Evolutionary conservation across 2,797 vertebrate genomes (phyloP).

Genomic region (Okamejei kenojei): DNA sequence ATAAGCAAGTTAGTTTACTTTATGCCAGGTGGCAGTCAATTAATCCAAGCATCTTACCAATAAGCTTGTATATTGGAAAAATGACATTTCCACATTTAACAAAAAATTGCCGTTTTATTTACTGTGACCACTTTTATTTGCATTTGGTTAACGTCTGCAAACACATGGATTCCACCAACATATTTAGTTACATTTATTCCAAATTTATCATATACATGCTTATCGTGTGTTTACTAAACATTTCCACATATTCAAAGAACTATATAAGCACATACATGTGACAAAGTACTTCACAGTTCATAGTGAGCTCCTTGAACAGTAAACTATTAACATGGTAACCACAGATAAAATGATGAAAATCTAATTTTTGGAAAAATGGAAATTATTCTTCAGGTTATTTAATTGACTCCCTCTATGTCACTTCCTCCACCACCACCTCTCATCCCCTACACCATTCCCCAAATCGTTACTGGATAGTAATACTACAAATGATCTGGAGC

Average conservation of each 20-base stretch:
- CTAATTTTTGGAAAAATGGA: not conserved
- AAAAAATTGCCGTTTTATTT: not conserved
- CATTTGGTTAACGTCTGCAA: not conserved
- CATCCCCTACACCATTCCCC: not conserved
- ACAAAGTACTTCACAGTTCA: not conserved
- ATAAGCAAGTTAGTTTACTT: not conserved
- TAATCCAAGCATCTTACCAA: no score
- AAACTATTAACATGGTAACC: not conserved
- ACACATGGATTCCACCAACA: not conserved
- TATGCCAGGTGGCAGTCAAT: not conserved
- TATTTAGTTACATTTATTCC: constrained; percentile 9
- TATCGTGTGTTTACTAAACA: not conserved
- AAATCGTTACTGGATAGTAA: not conserved
- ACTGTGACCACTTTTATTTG: not conserved
- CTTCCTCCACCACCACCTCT: no score
- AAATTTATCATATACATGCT: constrained; percentile 13
- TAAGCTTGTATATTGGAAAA: not conserved
- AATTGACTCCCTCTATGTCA: not conserved
- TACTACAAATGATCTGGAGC: not conserved
- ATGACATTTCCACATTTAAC: not conserved
- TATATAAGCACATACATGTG: not conserved
- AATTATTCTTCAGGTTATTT: not conserved
- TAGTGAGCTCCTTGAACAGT: not conserved
- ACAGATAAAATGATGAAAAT: not conserved
- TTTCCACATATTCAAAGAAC: not conserved